These are phyloP conservation scores for Taenaris catops DNA, from an alignment of 2,888 invertebrate genomes.

Conservation along the genomic window DNA sequence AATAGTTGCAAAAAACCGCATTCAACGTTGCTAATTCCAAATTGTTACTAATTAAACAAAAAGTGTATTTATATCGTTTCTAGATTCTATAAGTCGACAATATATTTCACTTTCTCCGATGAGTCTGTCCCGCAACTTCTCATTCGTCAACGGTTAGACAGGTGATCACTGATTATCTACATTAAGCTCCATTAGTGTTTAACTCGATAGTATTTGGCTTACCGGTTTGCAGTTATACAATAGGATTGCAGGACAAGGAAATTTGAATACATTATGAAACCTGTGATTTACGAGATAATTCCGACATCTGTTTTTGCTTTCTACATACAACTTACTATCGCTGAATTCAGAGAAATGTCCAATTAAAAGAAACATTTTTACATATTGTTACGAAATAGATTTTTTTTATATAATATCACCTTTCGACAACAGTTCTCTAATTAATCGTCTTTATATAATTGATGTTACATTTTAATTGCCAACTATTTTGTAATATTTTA, in stretches of 20 bases:
- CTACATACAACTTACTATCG: neutral
- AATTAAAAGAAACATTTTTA: neutral
- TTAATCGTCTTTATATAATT: neutral
- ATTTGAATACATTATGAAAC: slow-evolving; percentile 19
- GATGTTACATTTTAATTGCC: neutral
- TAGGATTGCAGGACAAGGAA: slow-evolving; percentile 25
- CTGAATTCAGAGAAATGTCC: neutral
- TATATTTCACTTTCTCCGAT: slow-evolving; percentile 67
- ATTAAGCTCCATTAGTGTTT: slow-evolving; percentile 66
- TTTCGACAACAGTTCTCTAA: no score
- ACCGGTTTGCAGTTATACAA: slow-evolving; percentile 60
- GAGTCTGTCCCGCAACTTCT: slow-evolving; percentile 49
- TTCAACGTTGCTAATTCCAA: slow-evolving; percentile 3
- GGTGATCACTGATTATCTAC: slow-evolving; percentile 60
- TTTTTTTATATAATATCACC: no score
- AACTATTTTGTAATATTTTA: neutral
- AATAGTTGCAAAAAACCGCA: slow-evolving; percentile 1
- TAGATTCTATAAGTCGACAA: slow-evolving; percentile 29
- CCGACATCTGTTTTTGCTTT: slow-evolving; percentile 4
- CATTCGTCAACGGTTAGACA: slow-evolving; percentile 66
- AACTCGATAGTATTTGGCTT: slow-evolving; percentile 62
- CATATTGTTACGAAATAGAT: no score
- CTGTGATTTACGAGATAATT: slow-evolving; percentile 11
- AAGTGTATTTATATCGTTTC: slow-evolving; percentile 23
- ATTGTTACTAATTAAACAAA: slow-evolving; percentile 1